Evolutionary conservation across 2,797 vertebrate genomes (phyloP), one percentile per base, ranked within the genome.

Genomic region (Parauchenoglanis punctatus): DNA sequence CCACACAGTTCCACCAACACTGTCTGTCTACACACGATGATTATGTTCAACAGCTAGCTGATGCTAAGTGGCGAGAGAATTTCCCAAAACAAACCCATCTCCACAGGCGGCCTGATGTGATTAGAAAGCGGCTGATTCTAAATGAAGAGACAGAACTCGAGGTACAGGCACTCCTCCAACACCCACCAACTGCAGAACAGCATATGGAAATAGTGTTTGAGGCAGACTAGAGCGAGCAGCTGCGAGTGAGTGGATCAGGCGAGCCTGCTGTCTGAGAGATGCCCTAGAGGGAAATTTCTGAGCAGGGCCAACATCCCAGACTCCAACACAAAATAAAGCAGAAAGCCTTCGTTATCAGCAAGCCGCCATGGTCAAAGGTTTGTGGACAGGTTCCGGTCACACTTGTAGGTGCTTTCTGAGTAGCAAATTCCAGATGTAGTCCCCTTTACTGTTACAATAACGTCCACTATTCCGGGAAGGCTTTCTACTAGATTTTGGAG

Each of bases 121-220:
- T 87, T 75, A 84, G 87, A 81, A 87, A 86, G 61, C 56, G 67
- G 67, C 65, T 31, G 58, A 80, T 89, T 91, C 88, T 86, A 90
- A 89, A 89, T 78, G 56, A 83, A 87, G 83, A 89, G 70, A 85
- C 46, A 46, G 65, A 87, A 63, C 84, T 80, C 31, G 52, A 78
- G 61, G 61, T 35, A 85, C 65, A 73, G 85, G 58, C 89, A 70
- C 82, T 78, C 88, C 84, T 88, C 90, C 90, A 65, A 89, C 90
- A 77, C 76, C 78, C 84, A 46, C 58, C 85, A 73, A 86, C 91
- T 91, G 88, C 54, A 73, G 90, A 91, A 91, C 87, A 87, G 86
- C 86, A 87, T 85, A 89, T 83, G 83, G 84, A 88, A 91, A 92
- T 52, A 73, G 87, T 90, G 61, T 65, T 68, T 63, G 81, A 54